Evolutionary conservation across 2,113 vertebrate species (phyloP).

Genomic region (Oxyruncus cristatus): DNA sequence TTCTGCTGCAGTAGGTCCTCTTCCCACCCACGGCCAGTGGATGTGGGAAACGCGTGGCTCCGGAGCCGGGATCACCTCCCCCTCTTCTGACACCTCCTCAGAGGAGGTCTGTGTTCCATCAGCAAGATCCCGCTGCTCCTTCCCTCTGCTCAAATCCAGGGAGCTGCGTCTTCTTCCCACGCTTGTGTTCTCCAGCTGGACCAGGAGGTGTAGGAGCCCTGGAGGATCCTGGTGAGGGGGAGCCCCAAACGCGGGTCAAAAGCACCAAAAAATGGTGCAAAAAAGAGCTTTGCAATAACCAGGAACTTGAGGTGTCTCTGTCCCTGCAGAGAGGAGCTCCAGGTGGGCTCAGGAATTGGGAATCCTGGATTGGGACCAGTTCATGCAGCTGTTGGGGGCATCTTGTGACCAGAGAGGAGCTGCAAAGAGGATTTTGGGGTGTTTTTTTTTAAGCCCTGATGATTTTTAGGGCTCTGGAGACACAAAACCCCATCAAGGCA

Average conservation of each 20-base stretch:
- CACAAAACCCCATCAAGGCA: no score
- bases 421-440: not conserved
- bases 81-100: not conserved
- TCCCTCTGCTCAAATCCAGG: not conserved
- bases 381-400: not conserved
- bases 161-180: not conserved
- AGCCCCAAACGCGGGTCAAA: not conserved
- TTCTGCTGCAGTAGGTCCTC: not conserved
- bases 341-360: not conserved
- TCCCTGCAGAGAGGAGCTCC: not conserved
- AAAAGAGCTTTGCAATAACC: not conserved
- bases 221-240: not conserved
- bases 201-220: not conserved
- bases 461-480: no score
- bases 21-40: not conserved
- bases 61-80: rapidly evolving
- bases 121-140: not conserved
- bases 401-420: not conserved
- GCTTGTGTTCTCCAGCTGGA: not conserved
- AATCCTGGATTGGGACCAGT: not conserved
- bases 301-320: not conserved
- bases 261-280: not conserved
- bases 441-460: no score
- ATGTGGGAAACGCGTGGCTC: slow-evolving; percentile 1
- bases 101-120: not conserved